Percentiles rank a stretch among this genome's conserved stretches.
These are phyloP conservation scores for Brenthis daphne DNA, from an alignment of 2,888 invertebrate species.

Conservation along the genomic window DNA sequence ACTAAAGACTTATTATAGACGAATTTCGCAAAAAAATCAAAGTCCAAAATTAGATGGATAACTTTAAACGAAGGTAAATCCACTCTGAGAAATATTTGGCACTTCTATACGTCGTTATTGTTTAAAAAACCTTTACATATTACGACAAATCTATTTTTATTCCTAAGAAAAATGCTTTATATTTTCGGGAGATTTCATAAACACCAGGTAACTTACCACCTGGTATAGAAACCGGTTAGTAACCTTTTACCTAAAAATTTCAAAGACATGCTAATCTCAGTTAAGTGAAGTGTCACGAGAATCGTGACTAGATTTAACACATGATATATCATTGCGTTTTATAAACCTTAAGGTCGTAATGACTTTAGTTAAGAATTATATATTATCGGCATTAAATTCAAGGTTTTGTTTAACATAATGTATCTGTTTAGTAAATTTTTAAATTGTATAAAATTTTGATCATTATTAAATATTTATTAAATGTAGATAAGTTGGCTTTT, in stretches of 20 bases:
- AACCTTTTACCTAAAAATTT: constrained; percentile 2
- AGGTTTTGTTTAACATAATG: background rate
- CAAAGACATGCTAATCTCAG: background rate
- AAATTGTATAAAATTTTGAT: background rate
- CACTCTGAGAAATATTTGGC: no score
- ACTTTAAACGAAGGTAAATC: no score
- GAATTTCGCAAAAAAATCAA: no score
- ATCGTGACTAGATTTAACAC: constrained; percentile 20
- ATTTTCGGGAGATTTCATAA: no score
- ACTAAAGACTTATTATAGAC: no score
- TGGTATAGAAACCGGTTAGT: no score
- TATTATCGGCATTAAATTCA: constrained; percentile 3
- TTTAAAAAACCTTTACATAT: no score
- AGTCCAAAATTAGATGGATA: no score
- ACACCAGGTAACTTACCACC: no score
- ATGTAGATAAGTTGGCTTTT: background rate
- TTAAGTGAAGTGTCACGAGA: constrained; percentile 21
- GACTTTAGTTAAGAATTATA: constrained; percentile 4
- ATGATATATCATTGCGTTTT: constrained; percentile 8
- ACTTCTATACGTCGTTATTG: no score
- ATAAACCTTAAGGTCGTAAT: constrained; percentile 11
- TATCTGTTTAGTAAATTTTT: background rate
- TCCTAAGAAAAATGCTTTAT: no score
- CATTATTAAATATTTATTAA: background rate
- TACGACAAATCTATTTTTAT: no score